phyloP scores from a whole-genome alignment of 1,140 invertebrate genomes.

The Cheumatopsyche charites region DNA sequence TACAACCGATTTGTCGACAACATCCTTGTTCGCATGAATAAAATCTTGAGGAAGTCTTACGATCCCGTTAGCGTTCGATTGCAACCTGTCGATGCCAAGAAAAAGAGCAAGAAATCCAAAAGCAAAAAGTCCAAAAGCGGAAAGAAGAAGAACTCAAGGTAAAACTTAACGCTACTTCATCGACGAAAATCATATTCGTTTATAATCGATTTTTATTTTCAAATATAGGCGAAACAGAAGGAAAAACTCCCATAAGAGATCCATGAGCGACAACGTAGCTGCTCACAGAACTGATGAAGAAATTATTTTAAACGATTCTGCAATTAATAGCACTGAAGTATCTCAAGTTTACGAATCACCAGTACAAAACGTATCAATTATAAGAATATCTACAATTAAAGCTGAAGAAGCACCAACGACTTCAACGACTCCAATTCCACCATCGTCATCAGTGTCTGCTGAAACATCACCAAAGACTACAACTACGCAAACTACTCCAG shows the following conservation, averaged over 20 bases:
- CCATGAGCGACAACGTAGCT: constrained; percentile 29
- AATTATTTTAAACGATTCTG: background rate
- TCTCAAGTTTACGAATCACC: background rate
- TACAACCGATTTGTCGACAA: constrained; percentile 84
- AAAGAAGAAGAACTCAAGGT: constrained; percentile 48
- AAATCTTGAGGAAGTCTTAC: constrained; percentile 75
- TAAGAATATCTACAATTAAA: constrained; percentile 28
- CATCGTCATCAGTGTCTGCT: background rate
- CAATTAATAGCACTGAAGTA: background rate
- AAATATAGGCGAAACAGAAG: constrained; percentile 35
- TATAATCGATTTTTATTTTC: too few relatives aligned
- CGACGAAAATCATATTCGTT: too few relatives aligned
- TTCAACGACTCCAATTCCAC: background rate
- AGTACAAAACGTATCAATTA: constrained; percentile 30
- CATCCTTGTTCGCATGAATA: constrained; percentile 78
- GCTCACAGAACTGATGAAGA: constrained; percentile 51
- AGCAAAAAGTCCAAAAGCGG: constrained; percentile 53
- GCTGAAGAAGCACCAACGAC: background rate
- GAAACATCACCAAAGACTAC: constrained; percentile 34
- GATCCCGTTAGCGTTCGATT: constrained; percentile 82
- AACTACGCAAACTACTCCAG: constrained; percentile 16
- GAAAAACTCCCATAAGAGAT: constrained; percentile 35
- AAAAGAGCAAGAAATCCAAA: constrained; percentile 58
- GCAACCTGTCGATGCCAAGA: constrained; percentile 65
- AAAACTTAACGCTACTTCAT: too few relatives aligned